Conservation (phyloP, 2,797 vertebrate genomes). For the Erethizon dorsatum region DNA sequence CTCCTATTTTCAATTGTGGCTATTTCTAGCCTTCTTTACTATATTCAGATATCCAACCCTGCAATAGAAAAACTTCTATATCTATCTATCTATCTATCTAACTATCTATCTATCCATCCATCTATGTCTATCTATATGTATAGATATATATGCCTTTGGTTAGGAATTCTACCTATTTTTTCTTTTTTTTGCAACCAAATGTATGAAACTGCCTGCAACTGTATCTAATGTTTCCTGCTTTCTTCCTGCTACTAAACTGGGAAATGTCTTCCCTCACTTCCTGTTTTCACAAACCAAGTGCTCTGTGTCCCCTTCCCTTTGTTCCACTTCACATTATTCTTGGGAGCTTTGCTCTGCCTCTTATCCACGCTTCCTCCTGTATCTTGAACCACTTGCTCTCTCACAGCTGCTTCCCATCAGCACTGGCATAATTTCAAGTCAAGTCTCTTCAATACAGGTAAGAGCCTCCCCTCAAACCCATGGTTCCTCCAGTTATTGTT, state of each 20-base stretch:
- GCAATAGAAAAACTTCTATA: neutral
- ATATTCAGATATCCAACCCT: neutral
- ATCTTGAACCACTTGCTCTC: neutral
- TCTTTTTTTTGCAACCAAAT: neutral
- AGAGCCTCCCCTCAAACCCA: neutral
- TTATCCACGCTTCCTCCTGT: conserved; percentile 19
- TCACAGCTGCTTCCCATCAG: neutral
- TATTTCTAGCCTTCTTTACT: neutral
- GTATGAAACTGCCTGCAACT: neutral
- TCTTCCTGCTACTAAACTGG: neutral
- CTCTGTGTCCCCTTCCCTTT: rapidly evolving
- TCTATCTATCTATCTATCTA: neutral
- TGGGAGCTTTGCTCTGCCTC: neutral
- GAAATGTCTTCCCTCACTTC: neutral
- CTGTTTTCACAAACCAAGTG: neutral
- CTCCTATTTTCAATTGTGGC: neutral
- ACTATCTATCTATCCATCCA: neutral
- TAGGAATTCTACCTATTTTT: neutral
- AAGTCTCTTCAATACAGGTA: neutral
- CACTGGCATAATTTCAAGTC: neutral
- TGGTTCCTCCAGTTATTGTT: neutral
- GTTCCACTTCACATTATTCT: neutral
- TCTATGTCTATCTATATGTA: neutral
- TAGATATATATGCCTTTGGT: neutral
- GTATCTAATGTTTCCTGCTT: neutral